phyloP scores from a whole-genome alignment of 2,113 vertebrate species.

The Picathartes gymnocephalus region DNA sequence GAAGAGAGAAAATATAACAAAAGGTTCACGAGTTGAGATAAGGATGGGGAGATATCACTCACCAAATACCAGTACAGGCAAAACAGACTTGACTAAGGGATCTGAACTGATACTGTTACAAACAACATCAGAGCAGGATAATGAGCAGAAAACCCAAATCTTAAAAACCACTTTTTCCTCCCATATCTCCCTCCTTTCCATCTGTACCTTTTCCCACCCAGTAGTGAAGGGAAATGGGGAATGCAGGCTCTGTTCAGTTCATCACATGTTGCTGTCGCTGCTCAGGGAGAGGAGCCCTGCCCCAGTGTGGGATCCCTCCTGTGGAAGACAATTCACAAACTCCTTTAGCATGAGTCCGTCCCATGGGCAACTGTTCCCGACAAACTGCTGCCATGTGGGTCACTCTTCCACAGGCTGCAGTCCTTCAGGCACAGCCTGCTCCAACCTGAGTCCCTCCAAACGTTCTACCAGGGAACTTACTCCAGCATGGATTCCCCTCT shows the following conservation, averaged over 20 bases:
- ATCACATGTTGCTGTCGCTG: rapidly evolving
- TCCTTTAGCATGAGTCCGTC: neutral
- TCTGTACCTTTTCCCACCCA: neutral
- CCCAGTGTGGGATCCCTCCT: neutral
- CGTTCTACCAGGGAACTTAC: neutral
- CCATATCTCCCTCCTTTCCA: neutral
- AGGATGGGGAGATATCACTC: neutral
- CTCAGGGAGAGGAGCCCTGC: neutral
- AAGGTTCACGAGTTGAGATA: neutral
- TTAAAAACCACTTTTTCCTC: neutral
- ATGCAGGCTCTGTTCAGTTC: neutral
- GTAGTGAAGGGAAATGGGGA: neutral
- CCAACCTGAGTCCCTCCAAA: rapidly evolving
- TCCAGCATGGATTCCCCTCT: neutral
- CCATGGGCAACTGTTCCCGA: rapidly evolving
- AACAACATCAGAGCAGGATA: neutral
- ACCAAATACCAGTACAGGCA: neutral
- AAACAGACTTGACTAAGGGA: neutral
- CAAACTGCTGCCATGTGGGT: neutral
- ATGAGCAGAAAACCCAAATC: neutral
- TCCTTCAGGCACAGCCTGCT: neutral
- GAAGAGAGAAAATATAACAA: neutral
- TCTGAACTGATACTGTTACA: neutral
- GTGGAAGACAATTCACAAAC: rapidly evolving
- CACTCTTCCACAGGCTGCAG: neutral